Evolutionary conservation across 1,140 invertebrate genomes (phyloP).

Genomic region (Procambarus virginalis): DNA sequence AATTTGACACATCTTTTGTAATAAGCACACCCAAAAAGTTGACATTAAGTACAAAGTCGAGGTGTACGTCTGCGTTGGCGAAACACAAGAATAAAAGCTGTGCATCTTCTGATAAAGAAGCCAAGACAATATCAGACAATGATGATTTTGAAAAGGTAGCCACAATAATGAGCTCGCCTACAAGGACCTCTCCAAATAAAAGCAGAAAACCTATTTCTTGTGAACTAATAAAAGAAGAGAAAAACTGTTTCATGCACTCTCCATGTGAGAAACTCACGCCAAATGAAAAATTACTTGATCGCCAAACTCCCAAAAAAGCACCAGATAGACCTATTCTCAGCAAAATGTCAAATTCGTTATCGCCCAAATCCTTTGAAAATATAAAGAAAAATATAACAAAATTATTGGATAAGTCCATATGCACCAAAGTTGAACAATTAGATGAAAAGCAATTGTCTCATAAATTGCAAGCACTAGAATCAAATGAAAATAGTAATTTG

Average conservation of each 20-base stretch:
- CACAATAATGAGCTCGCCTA: neutral
- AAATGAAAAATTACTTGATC: neutral
- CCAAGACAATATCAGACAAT: neutral
- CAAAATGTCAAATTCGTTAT: neutral
- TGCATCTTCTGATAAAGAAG: neutral
- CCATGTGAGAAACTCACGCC: too few relatives aligned
- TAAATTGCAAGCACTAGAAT: neutral
- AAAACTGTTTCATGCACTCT: too few relatives aligned
- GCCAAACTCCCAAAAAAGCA: neutral
- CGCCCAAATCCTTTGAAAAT: neutral
- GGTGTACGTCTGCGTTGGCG: neutral
- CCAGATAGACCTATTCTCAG: neutral
- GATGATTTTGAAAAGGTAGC: neutral
- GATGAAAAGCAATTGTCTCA: neutral
- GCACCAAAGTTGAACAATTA: neutral
- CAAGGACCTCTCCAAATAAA: neutral
- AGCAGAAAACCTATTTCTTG: neutral
- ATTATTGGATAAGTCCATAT: neutral
- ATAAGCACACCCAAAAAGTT: neutral
- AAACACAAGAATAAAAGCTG: neutral
- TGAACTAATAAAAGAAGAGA: neutral
- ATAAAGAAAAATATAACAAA: neutral
- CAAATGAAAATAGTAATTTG: neutral
- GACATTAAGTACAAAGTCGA: neutral
- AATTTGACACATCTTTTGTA: neutral